These are phyloP conservation scores for Marmota flaviventris DNA, from an alignment of 2,113 vertebrate genomes.

Conservation along the genomic window DNA sequence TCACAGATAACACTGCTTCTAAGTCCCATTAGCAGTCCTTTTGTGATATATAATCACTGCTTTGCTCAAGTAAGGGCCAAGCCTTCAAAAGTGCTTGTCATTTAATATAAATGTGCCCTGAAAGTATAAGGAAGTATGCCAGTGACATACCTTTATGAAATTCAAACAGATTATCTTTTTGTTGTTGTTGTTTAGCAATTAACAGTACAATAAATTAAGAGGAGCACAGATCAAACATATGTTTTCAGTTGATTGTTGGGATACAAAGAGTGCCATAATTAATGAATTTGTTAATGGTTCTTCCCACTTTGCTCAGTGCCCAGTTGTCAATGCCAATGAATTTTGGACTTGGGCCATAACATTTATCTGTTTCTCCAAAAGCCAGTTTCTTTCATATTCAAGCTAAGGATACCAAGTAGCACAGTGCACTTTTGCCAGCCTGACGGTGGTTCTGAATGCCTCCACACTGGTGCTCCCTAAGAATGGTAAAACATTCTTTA, in stretches of 20 bases:
- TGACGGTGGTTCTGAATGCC: neutral
- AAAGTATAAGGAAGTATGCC: neutral
- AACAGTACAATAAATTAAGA: neutral
- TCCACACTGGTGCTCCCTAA: neutral
- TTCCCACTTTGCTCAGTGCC: constrained; percentile 1
- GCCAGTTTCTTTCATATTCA: constrained; percentile 9
- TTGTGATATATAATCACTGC: constrained; percentile 6
- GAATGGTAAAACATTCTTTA: constrained; percentile 36
- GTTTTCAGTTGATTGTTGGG: neutral
- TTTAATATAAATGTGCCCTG: neutral
- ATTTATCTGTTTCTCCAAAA: constrained; percentile 45
- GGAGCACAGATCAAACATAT: neutral
- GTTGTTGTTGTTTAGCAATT: neutral
- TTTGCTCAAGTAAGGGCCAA: neutral
- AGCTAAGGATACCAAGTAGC: neutral
- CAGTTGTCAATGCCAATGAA: constrained; percentile 24
- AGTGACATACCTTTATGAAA: constrained; percentile 9
- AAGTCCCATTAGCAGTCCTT: neutral
- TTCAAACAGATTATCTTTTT: neutral
- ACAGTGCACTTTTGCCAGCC: neutral
- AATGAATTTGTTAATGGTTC: constrained; percentile 40
- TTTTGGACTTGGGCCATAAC: constrained; percentile 20
- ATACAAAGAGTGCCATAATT: neutral
- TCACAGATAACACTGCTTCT: neutral
- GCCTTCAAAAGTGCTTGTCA: neutral